Evolutionary conservation across 2,888 invertebrate species (phyloP), one percentile per base, ranked within the genome.

Genomic region (Magallana nippona): DNA sequence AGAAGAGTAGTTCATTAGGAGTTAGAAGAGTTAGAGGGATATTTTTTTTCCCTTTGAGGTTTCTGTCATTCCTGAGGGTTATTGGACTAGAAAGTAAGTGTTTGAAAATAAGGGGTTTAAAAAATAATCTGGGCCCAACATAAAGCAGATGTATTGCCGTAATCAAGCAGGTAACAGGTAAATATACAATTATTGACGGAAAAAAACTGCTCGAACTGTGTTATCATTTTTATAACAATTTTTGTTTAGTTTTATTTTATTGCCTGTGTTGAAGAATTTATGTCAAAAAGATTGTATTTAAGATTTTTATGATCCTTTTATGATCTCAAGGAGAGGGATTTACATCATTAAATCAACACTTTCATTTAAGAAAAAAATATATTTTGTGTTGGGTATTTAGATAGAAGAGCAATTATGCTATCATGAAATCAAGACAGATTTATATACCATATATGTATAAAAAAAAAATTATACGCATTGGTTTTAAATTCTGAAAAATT

Each of bases 121-220:
- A 44, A 60, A 15, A 10, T 60, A 60, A 60, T 60, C 60, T 19
- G n/a, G 22, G 71, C 15, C 22, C 27, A 27, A 22, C 27, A 13
- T 71, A 71, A 32, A 71, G 32, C 71, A 71, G 27, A 71, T 71
- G 71, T 60, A 22, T 44, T 44, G 44, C 44, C 27, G 63, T 63
- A 63, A 27, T 71, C 15, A 71, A 71, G 27, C 71, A 15, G 71
- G 71, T 71, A 71, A 71, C 22, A 27, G 71, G 63, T 63, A 63
- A 63, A 63, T 63, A 63, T 10, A 19, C 15, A 71, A 71, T 27
- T 71, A 71, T 32, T 27, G 5, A 71, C 22, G 1, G 8, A 27
- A 27, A 27, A 27, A 13, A 22, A 71, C 13, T 10, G 22, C 32
- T 71, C 27, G 19, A 62, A 15, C 8, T 60, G n/a, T 15, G n/a